Percentiles rank a stretch among this genome's conserved stretches.
Conservation (phyloP, 2,888 invertebrate species). For the Lasioglossum oenotherae region DNA sequence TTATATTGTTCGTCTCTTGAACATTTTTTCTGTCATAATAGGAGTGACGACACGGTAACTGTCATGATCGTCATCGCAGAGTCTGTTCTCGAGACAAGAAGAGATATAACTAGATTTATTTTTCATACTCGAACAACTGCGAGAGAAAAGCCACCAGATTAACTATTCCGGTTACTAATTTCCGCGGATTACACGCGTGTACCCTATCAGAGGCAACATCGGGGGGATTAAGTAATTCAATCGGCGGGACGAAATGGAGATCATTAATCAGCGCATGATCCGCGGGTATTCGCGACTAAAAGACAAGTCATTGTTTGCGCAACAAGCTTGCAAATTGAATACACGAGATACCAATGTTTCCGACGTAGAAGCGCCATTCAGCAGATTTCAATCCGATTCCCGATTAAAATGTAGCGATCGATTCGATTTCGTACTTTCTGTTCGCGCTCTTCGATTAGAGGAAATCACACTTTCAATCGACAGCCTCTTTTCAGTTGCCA, state of each 20-base stretch:
- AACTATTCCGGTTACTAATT: not conserved
- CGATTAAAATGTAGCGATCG: not conserved
- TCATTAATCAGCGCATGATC: not conserved
- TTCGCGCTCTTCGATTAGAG: not conserved
- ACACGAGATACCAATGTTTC: not conserved
- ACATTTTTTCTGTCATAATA: too few relatives aligned
- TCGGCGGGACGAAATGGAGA: not conserved
- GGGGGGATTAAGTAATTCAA: not conserved
- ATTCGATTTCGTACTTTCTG: not conserved
- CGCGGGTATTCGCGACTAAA: not conserved
- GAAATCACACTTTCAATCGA: not conserved
- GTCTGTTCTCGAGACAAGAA: not conserved
- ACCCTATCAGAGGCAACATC: not conserved
- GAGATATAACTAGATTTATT: not conserved
- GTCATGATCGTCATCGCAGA: not conserved
- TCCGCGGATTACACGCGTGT: not conserved
- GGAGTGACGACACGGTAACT: too few relatives aligned
- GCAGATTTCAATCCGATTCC: not conserved
- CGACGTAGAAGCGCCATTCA: not conserved
- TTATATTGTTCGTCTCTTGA: too few relatives aligned
- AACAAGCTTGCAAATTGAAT: not conserved
- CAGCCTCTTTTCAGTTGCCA: not conserved
- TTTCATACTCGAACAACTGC: not conserved
- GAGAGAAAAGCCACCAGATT: not conserved
- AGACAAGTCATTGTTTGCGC: not conserved